These are phyloP conservation scores for Cyanoliseus patagonus DNA, from an alignment of 2,113 vertebrate species.

Conservation along the genomic window DNA sequence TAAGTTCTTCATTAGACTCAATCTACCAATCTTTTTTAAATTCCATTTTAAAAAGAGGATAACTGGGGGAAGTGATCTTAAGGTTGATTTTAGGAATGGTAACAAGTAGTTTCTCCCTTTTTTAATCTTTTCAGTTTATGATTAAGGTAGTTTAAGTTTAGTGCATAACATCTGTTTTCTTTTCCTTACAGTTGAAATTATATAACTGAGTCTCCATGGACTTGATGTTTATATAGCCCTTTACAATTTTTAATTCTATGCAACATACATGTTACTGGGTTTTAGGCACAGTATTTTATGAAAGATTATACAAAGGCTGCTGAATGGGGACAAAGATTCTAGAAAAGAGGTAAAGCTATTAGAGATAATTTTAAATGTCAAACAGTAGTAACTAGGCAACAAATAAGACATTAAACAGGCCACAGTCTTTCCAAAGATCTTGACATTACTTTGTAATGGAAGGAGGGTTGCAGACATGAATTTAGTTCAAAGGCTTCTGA, in stretches of 20 bases:
- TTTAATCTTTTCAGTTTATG: background rate
- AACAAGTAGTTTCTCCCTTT: background rate
- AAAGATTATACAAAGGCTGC: background rate
- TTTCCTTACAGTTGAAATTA: conserved; percentile 14
- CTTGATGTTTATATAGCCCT: background rate
- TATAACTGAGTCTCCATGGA: background rate
- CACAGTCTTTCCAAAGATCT: background rate
- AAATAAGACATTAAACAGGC: conserved; percentile 36
- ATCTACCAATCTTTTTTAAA: background rate
- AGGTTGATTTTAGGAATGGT: background rate
- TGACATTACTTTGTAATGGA: conserved; percentile 5
- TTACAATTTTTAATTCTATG: background rate
- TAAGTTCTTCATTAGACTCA: background rate
- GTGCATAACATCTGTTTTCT: background rate
- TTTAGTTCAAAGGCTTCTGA: conserved; percentile 13
- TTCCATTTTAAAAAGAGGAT: background rate
- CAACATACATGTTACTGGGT: background rate
- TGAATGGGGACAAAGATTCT: background rate
- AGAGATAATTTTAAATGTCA: conserved; percentile 35
- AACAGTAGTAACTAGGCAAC: conserved; percentile 35
- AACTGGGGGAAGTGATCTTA: background rate
- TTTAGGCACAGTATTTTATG: background rate
- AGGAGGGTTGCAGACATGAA: background rate
- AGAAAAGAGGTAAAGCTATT: conserved; percentile 20
- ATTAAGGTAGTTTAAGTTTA: background rate